Conservation (phyloP, 2,888 invertebrate species). For the Watsonalla cultraria region DNA sequence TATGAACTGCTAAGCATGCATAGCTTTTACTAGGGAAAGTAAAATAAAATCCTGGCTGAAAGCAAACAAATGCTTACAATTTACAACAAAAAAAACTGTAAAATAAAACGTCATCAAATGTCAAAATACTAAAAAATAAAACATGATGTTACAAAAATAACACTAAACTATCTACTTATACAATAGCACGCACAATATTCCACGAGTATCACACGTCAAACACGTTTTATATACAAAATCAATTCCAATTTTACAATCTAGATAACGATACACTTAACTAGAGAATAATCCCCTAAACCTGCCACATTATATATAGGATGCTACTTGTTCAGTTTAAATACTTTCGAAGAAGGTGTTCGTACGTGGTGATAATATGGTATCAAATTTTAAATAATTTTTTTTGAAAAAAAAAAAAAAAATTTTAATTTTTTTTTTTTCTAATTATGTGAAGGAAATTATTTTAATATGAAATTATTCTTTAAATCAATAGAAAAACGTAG, state of each 20-base stretch:
- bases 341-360: too few relatives aligned
- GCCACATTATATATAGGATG: conserved; percentile 9
- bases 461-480: too few relatives aligned
- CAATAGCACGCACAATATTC: conserved; percentile 42
- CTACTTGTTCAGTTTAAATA: background rate
- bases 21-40: conserved; percentile 55
- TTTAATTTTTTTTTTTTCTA: too few relatives aligned
- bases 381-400: too few relatives aligned
- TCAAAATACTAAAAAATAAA: conserved; percentile 28
- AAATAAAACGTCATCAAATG: conserved; percentile 15
- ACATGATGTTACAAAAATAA: conserved; percentile 29
- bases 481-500: too few relatives aligned
- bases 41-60: conserved; percentile 55
- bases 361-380: too few relatives aligned
- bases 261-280: conserved; percentile 12
- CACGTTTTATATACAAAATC: conserved; percentile 18
- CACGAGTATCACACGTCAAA: conserved; percentile 47
- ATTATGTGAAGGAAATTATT: too few relatives aligned
- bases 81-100: conserved; percentile 61
- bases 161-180: conserved; percentile 22
- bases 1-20: conserved; percentile 79
- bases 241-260: conserved; percentile 16
- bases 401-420: too few relatives aligned
- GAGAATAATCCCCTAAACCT: conserved; percentile 7
- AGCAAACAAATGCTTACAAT: conserved; percentile 80